Evolutionary conservation across 1,140 invertebrate genomes (phyloP), one percentile per base, ranked within the genome.

Genomic region (Brachionus paranguensis): DNA sequence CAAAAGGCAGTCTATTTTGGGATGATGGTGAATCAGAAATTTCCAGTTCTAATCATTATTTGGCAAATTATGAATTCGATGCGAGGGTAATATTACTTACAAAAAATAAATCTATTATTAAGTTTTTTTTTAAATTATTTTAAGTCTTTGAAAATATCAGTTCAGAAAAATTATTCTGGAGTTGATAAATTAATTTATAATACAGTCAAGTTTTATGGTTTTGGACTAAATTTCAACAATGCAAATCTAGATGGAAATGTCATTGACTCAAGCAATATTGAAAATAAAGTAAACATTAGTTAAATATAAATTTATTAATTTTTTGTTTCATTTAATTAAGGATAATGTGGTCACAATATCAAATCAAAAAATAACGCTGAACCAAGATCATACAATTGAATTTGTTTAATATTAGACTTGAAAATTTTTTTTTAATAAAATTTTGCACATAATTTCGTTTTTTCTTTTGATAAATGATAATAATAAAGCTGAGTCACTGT

Each of bases 1-100:
- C 85, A 4, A 47, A 24, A 20, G 85, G 85, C n/a, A 41, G 55
- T 14, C 41, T 85, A 11, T 85, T 83, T 60, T 85, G 85, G 85
- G 85, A 85, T 78, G 85, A 85, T 47, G 85, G 85, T 41, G 70
- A 74, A 74, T 74, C 70, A 5, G 70, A 74, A 4, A 17, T 74
- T n/a, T 17, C 33, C 20, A 33, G 20, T 12, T 17, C 33, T 74
- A 72, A 84, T 50, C 78, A 74, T 74, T 45, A 43, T 74, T 74
- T 43, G 14, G 33, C 47, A 8, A 43, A 74, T 43, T 74, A 43
- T 43, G 37, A 74, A 7, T 74, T 74, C 37, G 41, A 74, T 74
- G n/a, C 27, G 14, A 29, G 8, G 8, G 65, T 70, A 70, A 70
- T 41, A 11, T 41, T 70, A 0, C 3, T 3, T 14, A 12, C 12